Evolutionary conservation across 2,113 vertebrate species (phyloP).

Genomic region (Channa argus): DNA sequence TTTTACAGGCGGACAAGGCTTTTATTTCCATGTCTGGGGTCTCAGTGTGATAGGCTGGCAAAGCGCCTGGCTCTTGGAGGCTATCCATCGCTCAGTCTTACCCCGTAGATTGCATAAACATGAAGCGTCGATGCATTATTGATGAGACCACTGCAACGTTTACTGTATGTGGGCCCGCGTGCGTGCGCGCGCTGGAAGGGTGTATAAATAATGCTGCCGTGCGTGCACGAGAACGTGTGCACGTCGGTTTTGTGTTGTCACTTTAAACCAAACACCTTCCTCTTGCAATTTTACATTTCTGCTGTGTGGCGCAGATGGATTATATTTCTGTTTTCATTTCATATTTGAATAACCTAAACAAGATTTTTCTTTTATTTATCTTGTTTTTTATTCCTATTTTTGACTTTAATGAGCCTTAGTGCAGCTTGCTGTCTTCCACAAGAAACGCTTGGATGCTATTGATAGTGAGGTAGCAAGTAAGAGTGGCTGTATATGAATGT

Average conservation of each 20-base stretch:
- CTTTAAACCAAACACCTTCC: constrained; percentile 30
- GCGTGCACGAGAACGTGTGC: constrained; percentile 13
- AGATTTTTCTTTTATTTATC: background rate
- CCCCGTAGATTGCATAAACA: constrained; percentile 90
- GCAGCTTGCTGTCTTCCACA: constrained; percentile 16
- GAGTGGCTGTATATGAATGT: constrained; percentile 8
- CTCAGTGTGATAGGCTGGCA: constrained; percentile 56
- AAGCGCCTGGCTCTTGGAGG: constrained; percentile 12
- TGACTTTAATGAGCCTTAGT: constrained; percentile 6
- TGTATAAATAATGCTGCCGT: constrained; percentile 19
- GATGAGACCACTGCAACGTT: constrained; percentile 82
- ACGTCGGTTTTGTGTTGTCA: constrained; percentile 36
- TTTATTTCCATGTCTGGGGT: constrained; percentile 51
- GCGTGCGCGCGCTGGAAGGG: constrained; percentile 23
- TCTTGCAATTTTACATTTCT: constrained; percentile 18
- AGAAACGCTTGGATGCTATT: constrained; percentile 2
- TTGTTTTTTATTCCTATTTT: background rate
- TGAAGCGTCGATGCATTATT: constrained; percentile 91
- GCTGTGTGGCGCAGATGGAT: constrained; percentile 20
- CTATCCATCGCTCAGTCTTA: constrained; percentile 67
- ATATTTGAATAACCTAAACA: constrained; percentile 2
- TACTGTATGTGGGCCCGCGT: constrained; percentile 53
- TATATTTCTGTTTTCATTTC: constrained; percentile 11
- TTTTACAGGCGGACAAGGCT: constrained; percentile 42
- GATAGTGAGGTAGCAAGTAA: constrained; percentile 1